Percentiles rank a stretch among this genome's conserved stretches.
phyloP scores from a whole-genome alignment of 1,140 invertebrate genomes.

The Lepidostoma basale region DNA sequence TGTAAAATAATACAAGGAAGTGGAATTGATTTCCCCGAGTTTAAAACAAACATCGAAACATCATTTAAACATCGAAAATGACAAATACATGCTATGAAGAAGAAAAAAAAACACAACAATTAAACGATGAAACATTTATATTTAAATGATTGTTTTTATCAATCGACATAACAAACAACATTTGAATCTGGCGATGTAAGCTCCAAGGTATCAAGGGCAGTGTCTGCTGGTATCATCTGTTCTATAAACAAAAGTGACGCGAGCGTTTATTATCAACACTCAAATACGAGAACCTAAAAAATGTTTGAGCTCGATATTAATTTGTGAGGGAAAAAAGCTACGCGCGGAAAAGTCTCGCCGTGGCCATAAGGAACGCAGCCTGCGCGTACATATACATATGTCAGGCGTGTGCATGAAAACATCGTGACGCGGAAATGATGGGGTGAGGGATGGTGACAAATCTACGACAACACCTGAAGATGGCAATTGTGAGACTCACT shows the following conservation, averaged over 20 bases:
- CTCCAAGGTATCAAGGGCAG: neutral
- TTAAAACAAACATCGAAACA: too few species aligned
- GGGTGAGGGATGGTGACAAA: slow-evolving; percentile 14
- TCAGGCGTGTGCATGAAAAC: slow-evolving; percentile 14
- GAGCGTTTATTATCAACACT: neutral
- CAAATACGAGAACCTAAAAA: neutral
- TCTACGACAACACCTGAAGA: slow-evolving; percentile 22
- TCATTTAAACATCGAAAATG: too few species aligned
- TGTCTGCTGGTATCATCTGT: neutral
- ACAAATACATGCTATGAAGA: too few species aligned
- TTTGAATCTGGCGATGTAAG: neutral
- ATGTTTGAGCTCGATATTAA: neutral
- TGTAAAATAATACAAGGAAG: too few species aligned
- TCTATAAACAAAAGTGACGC: neutral
- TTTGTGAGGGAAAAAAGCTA: neutral
- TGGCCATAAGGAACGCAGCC: neutral
- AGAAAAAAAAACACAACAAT: neutral
- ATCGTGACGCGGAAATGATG: slow-evolving; percentile 10
- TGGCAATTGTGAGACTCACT: slow-evolving; percentile 33
- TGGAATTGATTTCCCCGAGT: too few species aligned
- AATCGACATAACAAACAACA: too few species aligned
- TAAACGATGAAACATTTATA: neutral
- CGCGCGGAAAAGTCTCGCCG: neutral
- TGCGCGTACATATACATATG: neutral
- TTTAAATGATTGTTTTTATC: neutral